These are phyloP conservation scores for Anhinga rufa DNA, from an alignment of 2,113 vertebrate genomes.

Conservation along the genomic window DNA sequence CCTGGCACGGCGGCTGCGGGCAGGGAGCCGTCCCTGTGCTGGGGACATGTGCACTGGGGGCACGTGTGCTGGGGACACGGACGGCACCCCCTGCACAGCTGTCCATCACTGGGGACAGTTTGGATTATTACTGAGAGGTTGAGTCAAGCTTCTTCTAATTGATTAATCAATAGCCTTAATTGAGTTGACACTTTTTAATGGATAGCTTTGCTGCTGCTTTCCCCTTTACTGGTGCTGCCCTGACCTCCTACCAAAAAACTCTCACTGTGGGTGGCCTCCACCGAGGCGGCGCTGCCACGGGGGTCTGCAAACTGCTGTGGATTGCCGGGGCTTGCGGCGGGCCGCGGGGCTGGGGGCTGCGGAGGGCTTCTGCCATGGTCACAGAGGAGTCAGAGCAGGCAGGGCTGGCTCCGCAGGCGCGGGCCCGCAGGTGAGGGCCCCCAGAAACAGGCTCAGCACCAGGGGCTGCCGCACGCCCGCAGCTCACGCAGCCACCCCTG, in stretches of 20 bases:
- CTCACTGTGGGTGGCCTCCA: not conserved
- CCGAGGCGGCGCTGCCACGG: rapidly evolving
- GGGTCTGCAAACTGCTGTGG: not conserved
- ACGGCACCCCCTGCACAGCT: not conserved
- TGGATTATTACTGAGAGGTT: conserved; percentile 16
- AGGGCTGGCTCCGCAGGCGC: rapidly evolving
- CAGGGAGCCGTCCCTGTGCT: not conserved
- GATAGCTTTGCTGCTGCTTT: not conserved
- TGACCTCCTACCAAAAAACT: not conserved
- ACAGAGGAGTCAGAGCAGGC: rapidly evolving
- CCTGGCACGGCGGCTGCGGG: rapidly evolving
- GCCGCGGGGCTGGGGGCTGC: not conserved
- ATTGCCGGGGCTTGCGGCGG: not conserved
- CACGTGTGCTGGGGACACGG: not conserved
- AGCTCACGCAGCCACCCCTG: too few species aligned
- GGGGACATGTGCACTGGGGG: not conserved
- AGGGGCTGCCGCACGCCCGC: not conserved
- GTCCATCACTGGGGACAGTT: not conserved
- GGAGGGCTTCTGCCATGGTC: not conserved
- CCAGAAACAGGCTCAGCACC: too few species aligned
- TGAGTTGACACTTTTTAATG: conserved; percentile 45
- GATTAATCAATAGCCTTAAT: conserved; percentile 71
- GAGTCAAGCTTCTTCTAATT: conserved; percentile 44
- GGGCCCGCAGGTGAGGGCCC: not conserved
- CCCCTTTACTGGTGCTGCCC: not conserved